Evolutionary conservation across 1,140 invertebrate species (phyloP), one percentile per base, ranked within the genome.

Genomic region (Nylanderia fulva): DNA sequence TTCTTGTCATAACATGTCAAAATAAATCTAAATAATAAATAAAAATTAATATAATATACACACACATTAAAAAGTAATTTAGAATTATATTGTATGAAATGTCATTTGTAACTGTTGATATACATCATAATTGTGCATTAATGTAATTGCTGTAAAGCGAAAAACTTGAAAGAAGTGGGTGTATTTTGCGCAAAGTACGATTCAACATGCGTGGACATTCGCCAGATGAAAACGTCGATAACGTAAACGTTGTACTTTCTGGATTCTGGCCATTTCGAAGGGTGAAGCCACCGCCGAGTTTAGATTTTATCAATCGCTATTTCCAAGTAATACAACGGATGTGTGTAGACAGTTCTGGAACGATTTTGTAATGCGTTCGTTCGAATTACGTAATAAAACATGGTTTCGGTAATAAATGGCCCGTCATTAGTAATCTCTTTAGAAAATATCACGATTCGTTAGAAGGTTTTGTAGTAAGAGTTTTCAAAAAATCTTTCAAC

Each of bases 261-360:
- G 93, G 93, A 94, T 91, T 86, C 63, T 84, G 85, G 93, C 94
- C 93, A 94, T 91, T 92, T 92, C 88, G 86, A 91, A 93, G 88
- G 86, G 89, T 94, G 94, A 94, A 91, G 88, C 90, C 93, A 94
- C 86, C 89, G 91, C 90, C 88, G 85, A 91, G 91, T 93, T 93
- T 94, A 94, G 93, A 94, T 92, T 92, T 89, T 85, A 75, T 93
- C 90, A 92, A 91, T 94, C 86, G 66, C 68, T 42, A 76, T 86
- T 92, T 93, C 90, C 89, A 91, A 92, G 69, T 90, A 86, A 87
- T 69, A 58, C 60, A 74, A 64, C 85, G 56, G 27, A 66, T 79
- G 68, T 64, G 61, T 39, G 58, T 56, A 86, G 33, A 72, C 15
- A 42, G 3, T 33, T 42, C 79, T 86, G 76, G 82, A 86, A 52